Evolutionary conservation across 1,140 invertebrate genomes (phyloP), one percentile per base, ranked within the genome.

Genomic region (Temnothorax nylanderi): DNA sequence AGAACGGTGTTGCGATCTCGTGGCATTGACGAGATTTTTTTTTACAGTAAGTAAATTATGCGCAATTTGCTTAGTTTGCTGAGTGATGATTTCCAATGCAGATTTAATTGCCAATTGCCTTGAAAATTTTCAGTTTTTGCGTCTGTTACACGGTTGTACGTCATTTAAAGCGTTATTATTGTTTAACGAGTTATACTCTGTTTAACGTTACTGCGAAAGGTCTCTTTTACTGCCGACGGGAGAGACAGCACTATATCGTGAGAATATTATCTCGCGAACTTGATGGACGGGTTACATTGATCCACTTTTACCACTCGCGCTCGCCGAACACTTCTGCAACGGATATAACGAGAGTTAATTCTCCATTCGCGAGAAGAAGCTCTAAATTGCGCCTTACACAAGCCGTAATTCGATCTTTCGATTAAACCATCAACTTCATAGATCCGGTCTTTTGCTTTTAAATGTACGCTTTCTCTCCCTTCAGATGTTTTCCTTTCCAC

Each of bases 251-350:
- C 8, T 44, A 56, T 44, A 56, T 8, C 37, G 21, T 7, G 69
- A 21, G 16, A 13, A 60, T 60, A 75, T 62, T 47, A 84, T 75
- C 54, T n/a, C 26, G 80, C 54, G 44, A 75, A 84, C 54, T 74
- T 44, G 54, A 60, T 62, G 44, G 21, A 74, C 54, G 26, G 2
- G 67, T 74, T 72, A n/a, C 54, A 72, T 62, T 60, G 67, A 75
- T 84, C 69, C 54, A 75, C 80, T 84, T 75, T 84, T 84, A 84
- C 41, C 41, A 56, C 21, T 81, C 32, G 10, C 47, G 51, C 51
- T 82, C 21, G 44, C 7, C 26, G 8, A 58, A 82, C 54, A 72
- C 67, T 49, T 58, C 58, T 49, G 49, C 32, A 51, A 51, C 13
- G 60, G 32, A 65, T 65, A 2, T 51, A 80, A 65, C 34, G 47